These are phyloP conservation scores for Vombatus ursinus DNA, from an alignment of 2,113 vertebrate genomes.

Conservation along the genomic window DNA sequence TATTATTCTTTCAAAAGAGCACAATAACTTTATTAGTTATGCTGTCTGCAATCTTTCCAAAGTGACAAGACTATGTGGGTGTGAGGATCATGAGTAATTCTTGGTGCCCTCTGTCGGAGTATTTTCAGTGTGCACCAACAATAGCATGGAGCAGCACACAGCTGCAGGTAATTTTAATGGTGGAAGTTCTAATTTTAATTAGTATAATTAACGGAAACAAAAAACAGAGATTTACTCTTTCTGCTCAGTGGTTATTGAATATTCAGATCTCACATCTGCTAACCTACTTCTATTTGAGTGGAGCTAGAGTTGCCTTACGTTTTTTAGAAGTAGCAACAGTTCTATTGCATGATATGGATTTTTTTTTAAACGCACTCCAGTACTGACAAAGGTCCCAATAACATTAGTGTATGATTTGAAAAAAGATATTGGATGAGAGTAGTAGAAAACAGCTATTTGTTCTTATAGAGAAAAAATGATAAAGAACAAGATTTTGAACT, in stretches of 20 bases:
- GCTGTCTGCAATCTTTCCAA: slow-evolving; percentile 81
- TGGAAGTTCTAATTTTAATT: slow-evolving; percentile 84
- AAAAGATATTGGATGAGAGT: background rate
- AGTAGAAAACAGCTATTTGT: background rate
- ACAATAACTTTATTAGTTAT: slow-evolving; percentile 90
- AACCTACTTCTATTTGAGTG: slow-evolving; percentile 59
- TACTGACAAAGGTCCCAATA: background rate
- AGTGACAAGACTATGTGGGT: slow-evolving; percentile 81
- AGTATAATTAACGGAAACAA: slow-evolving; percentile 84
- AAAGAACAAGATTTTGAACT: background rate
- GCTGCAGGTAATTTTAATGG: slow-evolving; percentile 79
- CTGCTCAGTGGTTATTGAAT: slow-evolving; percentile 74
- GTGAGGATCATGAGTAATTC: slow-evolving; percentile 78
- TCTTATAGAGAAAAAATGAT: background rate
- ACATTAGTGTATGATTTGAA: background rate
- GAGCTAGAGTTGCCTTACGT: slow-evolving; percentile 36
- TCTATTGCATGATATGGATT: slow-evolving; percentile 54
- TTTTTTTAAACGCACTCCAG: slow-evolving; percentile 41
- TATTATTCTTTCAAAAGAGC: slow-evolving; percentile 87
- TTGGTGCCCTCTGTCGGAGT: slow-evolving; percentile 83
- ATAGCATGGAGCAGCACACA: slow-evolving; percentile 73
- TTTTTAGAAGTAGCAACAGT: slow-evolving; percentile 26
- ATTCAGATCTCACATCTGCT: slow-evolving; percentile 77
- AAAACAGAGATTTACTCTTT: slow-evolving; percentile 70
- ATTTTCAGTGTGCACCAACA: slow-evolving; percentile 67